Evolutionary conservation across 2,888 invertebrate genomes (phyloP).

Genomic region (Crossocerus cetratus): DNA sequence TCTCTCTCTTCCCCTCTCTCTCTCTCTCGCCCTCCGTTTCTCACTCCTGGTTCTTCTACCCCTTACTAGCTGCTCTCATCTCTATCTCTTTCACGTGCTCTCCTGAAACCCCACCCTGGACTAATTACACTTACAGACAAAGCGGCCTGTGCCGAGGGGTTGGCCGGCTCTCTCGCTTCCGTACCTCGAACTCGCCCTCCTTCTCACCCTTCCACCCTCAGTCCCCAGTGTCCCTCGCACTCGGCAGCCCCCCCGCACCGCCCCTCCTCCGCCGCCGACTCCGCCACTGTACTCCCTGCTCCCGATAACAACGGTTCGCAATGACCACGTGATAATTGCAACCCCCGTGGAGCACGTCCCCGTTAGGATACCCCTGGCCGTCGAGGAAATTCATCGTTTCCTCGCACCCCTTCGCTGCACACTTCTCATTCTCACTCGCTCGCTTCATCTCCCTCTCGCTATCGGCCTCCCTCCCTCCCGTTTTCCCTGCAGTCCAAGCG

Average conservation of each 20-base stretch:
- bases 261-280: slow-evolving; percentile 15
- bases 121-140: slow-evolving; percentile 77
- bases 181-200: slow-evolving; percentile 8
- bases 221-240: slow-evolving; percentile 7
- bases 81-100: slow-evolving; percentile 31
- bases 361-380: slow-evolving; percentile 64
- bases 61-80: slow-evolving; percentile 7
- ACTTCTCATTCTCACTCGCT: not conserved
- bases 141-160: slow-evolving; percentile 72
- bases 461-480: not conserved
- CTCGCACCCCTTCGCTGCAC: slow-evolving; percentile 47
- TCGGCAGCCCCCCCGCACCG: too few species aligned
- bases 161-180: slow-evolving; percentile 53
- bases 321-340: slow-evolving; percentile 76
- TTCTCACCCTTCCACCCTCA: slow-evolving; percentile 9
- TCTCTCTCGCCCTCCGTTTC: slow-evolving; percentile 15
- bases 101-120: slow-evolving; percentile 71
- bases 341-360: slow-evolving; percentile 64
- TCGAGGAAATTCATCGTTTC: slow-evolving; percentile 71
- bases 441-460: not conserved
- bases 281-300: slow-evolving; percentile 38
- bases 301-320: slow-evolving; percentile 74
- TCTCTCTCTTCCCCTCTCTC: slow-evolving; percentile 36
- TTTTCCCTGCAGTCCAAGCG: too few species aligned
- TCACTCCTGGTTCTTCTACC: slow-evolving; percentile 15